Percentiles rank a stretch among this genome's conserved stretches.
phyloP scores from a whole-genome alignment of 2,113 vertebrate genomes.

The Notothenia rossii region DNA sequence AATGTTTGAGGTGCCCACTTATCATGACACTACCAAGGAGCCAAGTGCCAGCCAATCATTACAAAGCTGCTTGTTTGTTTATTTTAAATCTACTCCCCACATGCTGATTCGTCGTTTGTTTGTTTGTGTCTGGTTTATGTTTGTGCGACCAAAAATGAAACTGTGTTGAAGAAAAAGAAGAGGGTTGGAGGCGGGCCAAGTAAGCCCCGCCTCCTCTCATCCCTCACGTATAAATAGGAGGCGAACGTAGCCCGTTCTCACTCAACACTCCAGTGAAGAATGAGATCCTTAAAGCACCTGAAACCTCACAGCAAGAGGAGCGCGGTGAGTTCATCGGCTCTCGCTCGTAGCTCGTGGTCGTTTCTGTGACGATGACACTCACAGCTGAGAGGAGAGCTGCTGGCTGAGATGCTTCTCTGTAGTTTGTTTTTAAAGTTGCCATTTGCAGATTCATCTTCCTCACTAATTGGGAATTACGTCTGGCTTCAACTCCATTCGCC shows the following conservation, averaged over 20 bases:
- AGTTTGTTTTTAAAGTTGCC: constrained; percentile 49
- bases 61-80: constrained; percentile 5
- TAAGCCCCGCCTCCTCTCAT: constrained; percentile 66
- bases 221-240: constrained; percentile 73
- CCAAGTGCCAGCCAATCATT: constrained; percentile 1
- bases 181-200: constrained; percentile 43
- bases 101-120: constrained; percentile 41
- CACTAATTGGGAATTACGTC: constrained; percentile 17
- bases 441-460: neutral
- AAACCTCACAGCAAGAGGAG: constrained; percentile 84
- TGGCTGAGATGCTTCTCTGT: constrained; percentile 1
- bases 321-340: constrained; percentile 78
- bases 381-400: constrained; percentile 4
- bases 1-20: constrained; percentile 46
- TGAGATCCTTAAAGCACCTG: constrained; percentile 86
- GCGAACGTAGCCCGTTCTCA: constrained; percentile 64
- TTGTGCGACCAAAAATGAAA: constrained; percentile 57
- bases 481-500: constrained; percentile 12
- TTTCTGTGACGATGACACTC: constrained; percentile 15
- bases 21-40: constrained; percentile 34
- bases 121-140: constrained; percentile 49
- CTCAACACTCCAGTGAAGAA: constrained; percentile 72
- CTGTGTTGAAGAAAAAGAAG: constrained; percentile 44
- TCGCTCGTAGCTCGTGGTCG: constrained; percentile 30
- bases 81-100: constrained; percentile 27